phyloP scores from a whole-genome alignment of 2,797 vertebrate genomes.

The Scarus forsteni region DNA sequence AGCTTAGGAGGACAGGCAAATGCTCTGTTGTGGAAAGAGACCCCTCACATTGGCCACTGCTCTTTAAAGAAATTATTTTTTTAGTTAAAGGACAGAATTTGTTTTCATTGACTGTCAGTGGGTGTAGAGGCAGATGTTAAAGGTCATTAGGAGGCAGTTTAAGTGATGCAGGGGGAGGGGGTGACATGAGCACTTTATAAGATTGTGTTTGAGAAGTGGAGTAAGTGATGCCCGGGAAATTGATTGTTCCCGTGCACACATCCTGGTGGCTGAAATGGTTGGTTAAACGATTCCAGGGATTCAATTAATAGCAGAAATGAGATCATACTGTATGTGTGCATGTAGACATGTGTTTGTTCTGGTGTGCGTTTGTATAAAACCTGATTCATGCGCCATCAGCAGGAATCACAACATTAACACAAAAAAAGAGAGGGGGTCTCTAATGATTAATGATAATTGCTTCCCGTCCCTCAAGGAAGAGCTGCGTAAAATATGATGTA shows the following conservation, averaged over 20 bases:
- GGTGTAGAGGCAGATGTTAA: background rate
- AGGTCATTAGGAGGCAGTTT: slow-evolving; percentile 3
- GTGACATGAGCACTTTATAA: background rate
- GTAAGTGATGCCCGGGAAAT: slow-evolving; percentile 33
- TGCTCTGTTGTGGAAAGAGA: background rate
- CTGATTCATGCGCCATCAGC: slow-evolving; percentile 63
- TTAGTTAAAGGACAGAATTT: background rate
- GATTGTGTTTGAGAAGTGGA: too few relatives aligned
- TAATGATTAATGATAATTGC: slow-evolving; percentile 62
- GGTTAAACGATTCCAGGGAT: slow-evolving; percentile 58
- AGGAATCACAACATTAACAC: slow-evolving; percentile 25
- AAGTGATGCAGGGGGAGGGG: background rate
- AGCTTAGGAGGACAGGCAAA: too few relatives aligned
- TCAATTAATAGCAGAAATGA: slow-evolving; percentile 59
- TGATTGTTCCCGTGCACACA: slow-evolving; percentile 33
- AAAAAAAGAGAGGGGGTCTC: slow-evolving; percentile 15
- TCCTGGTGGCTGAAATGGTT: slow-evolving; percentile 49
- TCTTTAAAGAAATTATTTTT: background rate
- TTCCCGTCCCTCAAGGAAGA: slow-evolving; percentile 47
- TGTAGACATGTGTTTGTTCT: slow-evolving; percentile 6
- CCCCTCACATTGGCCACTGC: background rate
- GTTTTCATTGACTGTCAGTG: background rate
- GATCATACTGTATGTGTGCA: slow-evolving; percentile 23
- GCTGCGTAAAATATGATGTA: slow-evolving; percentile 25
- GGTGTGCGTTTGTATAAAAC: slow-evolving; percentile 11